phyloP scores from a whole-genome alignment of 2,888 invertebrate species.

The Cacoxenus indagator region DNA sequence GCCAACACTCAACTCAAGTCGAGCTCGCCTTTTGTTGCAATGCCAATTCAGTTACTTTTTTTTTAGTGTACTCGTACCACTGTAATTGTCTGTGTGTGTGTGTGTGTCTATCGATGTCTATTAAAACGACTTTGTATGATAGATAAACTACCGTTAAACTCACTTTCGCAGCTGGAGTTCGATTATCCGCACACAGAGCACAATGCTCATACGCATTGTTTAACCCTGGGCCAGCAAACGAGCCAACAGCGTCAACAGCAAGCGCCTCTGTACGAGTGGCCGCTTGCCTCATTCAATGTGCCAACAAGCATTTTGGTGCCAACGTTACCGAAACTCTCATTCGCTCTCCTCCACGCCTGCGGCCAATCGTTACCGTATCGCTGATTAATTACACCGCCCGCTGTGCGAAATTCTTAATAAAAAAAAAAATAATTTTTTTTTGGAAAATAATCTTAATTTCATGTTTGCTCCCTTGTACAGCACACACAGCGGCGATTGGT shows the following conservation, averaged over 20 bases:
- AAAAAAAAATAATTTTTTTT: conserved; percentile 28
- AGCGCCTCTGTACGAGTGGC: conserved; percentile 46
- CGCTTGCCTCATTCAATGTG: conserved; percentile 35
- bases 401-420: conserved; percentile 67
- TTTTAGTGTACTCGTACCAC: too few relatives aligned
- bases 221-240: conserved; percentile 41
- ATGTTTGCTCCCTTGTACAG: too few relatives aligned
- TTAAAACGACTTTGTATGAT: conserved; percentile 39
- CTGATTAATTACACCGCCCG: conserved; percentile 67
- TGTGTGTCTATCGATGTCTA: too few relatives aligned
- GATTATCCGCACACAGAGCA: conserved; percentile 7
- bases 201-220: conserved; percentile 54
- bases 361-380: conserved; percentile 42
- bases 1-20: conserved; percentile 34
- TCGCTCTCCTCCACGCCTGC: conserved; percentile 3
- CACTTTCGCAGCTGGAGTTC: conserved; percentile 53
- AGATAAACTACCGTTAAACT: conserved; percentile 66
- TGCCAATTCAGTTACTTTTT: too few relatives aligned
- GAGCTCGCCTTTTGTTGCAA: background rate
- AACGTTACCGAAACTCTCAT: conserved; percentile 38
- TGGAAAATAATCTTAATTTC: conserved; percentile 50
- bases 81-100: too few relatives aligned
- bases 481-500: too few relatives aligned
- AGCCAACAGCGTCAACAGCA: conserved; percentile 29
- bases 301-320: conserved; percentile 31